Evolutionary conservation across 2,797 vertebrate species (phyloP), one percentile per base, ranked within the genome.

Genomic region (Poeciliopsis gracilis): DNA sequence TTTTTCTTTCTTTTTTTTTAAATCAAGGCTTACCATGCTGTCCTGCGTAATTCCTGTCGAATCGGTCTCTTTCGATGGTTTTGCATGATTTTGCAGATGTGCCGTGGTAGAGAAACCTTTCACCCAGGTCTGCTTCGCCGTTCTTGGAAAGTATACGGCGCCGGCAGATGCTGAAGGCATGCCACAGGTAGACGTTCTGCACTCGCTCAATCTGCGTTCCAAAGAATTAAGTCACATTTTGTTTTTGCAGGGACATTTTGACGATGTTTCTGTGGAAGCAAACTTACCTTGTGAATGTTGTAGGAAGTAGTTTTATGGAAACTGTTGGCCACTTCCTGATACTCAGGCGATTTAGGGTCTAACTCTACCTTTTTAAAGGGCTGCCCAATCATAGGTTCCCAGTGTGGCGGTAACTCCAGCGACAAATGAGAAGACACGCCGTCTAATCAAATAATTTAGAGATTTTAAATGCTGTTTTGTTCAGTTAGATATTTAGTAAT

Each of bases 141-240:
- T 94, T 95, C 83, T 94, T 95, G 16, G 41, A 28, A 3, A 55
- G 3, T 18, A 94, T 86, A 1, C 87, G 92, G 36, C 87, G 0
- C 75, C 0, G 81, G 20, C 85, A 87, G 55, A 91, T 20, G 0
- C 20, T 41, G 3, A 81, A 94, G 15, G 92, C 89, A 0, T 80
- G 16, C 92, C 93, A 93, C 73, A 88, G 86, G 85, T 80, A 85
- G 33, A 6, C 0, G 79, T 93, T 94, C 70, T 95, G 94, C 81
- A 95, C 87, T 8, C 93, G 90, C 73, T 94, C 94, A 59, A 95
- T 94, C 94, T 95, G 80, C n/a, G 23, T 63, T 23, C 1, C 38
- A 69, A 76, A 73, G 13, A 0, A n/a, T 33, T 8, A 28, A 28
- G 8, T 76, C 61, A 49, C 30, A 41, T 25, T 33, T 10, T 23